Percentiles rank a stretch among this genome's conserved stretches.
Conservation (phyloP, 2,888 invertebrate genomes). For the Trissolcus brochymenae region DNA sequence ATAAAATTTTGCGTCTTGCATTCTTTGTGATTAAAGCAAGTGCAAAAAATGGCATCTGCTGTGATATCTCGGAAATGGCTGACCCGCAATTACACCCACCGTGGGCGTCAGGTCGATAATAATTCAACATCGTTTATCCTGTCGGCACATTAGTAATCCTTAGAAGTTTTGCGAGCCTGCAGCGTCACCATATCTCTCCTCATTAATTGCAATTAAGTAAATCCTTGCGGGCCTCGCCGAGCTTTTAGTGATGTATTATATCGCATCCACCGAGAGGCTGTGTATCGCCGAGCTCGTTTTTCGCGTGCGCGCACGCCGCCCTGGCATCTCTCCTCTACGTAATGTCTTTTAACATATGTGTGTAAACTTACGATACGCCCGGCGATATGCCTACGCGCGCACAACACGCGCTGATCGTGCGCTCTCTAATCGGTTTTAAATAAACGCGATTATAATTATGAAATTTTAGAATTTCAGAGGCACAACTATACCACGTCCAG, state of each 20-base stretch:
- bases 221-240: conserved; percentile 63
- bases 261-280: conserved; percentile 52
- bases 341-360: conserved; percentile 56
- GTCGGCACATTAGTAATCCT: conserved; percentile 74
- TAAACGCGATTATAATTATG: conserved; percentile 55
- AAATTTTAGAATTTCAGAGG: conserved; percentile 40
- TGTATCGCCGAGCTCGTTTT: conserved; percentile 56
- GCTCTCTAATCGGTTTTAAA: conserved; percentile 43
- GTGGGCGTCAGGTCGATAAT: conserved; percentile 64
- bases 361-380: conserved; percentile 43
- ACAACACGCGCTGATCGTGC: conserved; percentile 50
- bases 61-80: conserved; percentile 53
- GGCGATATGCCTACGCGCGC: conserved; percentile 55
- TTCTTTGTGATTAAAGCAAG: conserved; percentile 47
- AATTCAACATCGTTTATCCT: conserved; percentile 75
- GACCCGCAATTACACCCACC: conserved; percentile 56
- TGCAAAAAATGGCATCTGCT: conserved; percentile 52
- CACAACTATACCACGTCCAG: conserved; percentile 11
- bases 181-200: conserved; percentile 72
- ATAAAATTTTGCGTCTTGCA: conserved; percentile 40
- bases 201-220: conserved; percentile 77
- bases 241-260: conserved; percentile 64
- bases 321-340: conserved; percentile 40
- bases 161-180: conserved; percentile 68
- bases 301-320: conserved; percentile 52